A percentile compares a stretch with the other conserved stretches of the same genome.
phyloP scores from a whole-genome alignment of 2,797 vertebrate species.

The Chloroceryle inda region DNA sequence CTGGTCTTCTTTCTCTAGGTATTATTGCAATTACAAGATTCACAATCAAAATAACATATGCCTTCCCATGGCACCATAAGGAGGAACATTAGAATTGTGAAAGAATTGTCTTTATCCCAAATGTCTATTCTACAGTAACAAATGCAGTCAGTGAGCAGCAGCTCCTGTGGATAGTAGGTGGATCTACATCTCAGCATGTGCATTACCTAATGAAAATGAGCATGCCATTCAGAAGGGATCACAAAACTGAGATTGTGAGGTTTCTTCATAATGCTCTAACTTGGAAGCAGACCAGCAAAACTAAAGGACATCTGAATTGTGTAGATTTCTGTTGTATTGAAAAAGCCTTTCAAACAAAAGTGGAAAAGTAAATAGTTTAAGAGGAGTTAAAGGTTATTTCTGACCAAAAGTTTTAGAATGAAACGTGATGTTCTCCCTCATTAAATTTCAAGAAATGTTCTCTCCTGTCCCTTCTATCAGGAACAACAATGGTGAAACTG shows the following conservation, averaged over 20 bases:
- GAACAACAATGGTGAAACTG: neutral
- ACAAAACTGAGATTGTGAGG: neutral
- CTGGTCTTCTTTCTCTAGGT: neutral
- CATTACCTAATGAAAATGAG: constrained; percentile 17
- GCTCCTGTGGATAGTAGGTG: neutral
- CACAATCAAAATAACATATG: neutral
- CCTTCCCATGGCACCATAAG: neutral
- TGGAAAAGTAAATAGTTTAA: neutral
- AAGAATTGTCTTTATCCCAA: neutral
- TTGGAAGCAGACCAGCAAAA: neutral
- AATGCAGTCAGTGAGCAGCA: neutral
- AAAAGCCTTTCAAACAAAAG: neutral
- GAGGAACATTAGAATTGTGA: neutral
- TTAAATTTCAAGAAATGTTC: neutral
- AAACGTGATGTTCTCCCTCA: neutral
- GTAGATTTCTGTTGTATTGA: neutral
- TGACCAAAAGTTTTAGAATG: neutral
- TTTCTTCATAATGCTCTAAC: neutral
- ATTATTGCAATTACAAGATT: neutral
- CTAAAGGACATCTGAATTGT: neutral
- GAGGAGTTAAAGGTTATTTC: neutral
- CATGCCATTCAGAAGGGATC: neutral
- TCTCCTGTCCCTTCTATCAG: neutral
- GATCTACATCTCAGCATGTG: constrained; percentile 13
- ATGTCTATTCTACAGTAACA: neutral